Percentiles rank a stretch among this genome's conserved stretches.
Conservation (phyloP, 1,140 invertebrate species). For the Aphaenogaster ashmeadi region DNA sequence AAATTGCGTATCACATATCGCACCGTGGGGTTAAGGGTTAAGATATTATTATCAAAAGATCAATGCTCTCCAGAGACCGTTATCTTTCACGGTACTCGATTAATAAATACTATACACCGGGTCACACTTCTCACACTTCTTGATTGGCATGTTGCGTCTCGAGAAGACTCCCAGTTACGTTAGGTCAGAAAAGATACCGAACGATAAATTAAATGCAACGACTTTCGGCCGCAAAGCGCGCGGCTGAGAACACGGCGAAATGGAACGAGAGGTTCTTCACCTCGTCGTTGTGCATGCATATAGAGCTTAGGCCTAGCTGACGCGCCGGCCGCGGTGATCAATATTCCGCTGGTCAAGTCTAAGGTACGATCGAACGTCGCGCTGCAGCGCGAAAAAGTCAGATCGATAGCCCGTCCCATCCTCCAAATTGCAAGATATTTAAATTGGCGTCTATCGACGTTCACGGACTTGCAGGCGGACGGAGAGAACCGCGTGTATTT, state of each 20-base stretch:
- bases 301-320: slow-evolving; percentile 76
- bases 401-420: slow-evolving; percentile 17
- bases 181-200: slow-evolving; percentile 9
- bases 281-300: slow-evolving; percentile 74
- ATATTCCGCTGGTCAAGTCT: slow-evolving; percentile 81
- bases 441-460: background rate
- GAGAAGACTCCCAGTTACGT: background rate
- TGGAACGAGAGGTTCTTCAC: slow-evolving; percentile 86
- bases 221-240: slow-evolving; percentile 4
- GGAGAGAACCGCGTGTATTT: background rate
- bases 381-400: slow-evolving; percentile 9
- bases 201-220: slow-evolving; percentile 45
- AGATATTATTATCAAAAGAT: background rate
- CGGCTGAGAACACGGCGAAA: slow-evolving; percentile 76
- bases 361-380: slow-evolving; percentile 50
- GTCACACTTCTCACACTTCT: background rate
- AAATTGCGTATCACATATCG: too few species aligned
- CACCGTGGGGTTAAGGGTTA: too few species aligned
- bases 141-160: background rate
- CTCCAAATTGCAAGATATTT: background rate
- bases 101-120: background rate
- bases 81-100: background rate
- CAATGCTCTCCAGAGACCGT: background rate
- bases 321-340: slow-evolving; percentile 76
- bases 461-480: background rate